Percentiles rank a stretch among this genome's conserved stretches.
Conservation (phyloP, 2,113 vertebrate species). For the Pantherophis guttatus region DNA sequence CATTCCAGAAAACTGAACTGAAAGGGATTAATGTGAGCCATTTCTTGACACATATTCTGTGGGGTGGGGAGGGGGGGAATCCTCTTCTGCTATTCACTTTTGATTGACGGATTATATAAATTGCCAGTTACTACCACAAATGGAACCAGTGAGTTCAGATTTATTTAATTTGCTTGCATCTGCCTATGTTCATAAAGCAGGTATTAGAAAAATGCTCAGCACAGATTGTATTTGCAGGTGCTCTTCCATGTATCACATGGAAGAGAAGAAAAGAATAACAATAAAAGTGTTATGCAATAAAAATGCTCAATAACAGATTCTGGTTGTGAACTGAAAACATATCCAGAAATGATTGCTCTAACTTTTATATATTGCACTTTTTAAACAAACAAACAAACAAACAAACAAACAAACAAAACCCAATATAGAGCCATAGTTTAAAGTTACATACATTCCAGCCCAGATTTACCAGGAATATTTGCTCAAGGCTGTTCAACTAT, state of each 20-base stretch:
- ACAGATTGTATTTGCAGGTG: constrained; percentile 8
- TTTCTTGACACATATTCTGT: background rate
- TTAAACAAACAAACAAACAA: background rate
- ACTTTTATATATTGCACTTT: background rate
- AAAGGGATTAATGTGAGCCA: background rate
- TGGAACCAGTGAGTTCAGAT: background rate
- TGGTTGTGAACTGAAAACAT: constrained; percentile 9
- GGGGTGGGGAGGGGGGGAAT: background rate
- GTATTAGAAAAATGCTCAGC: constrained; percentile 1
- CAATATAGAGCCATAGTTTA: background rate
- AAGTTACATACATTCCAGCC: background rate
- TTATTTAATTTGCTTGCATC: constrained; percentile 13
- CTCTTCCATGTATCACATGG: background rate
- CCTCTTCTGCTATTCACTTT: background rate
- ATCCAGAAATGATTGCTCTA: background rate
- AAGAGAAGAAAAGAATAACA: rapidly evolving
- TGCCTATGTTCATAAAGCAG: constrained; percentile 17
- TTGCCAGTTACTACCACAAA: background rate
- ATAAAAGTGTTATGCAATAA: background rate
- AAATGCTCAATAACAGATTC: background rate
- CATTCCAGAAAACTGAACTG: constrained; percentile 24
- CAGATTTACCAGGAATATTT: background rate
- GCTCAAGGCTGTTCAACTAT: background rate
- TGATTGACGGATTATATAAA: constrained; percentile 10
- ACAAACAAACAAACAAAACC: background rate